A percentile compares a stretch with the other conserved stretches of the same genome.
These are phyloP conservation scores for Spermophilus dauricus DNA, from an alignment of 2,113 vertebrate genomes.

Conservation along the genomic window DNA sequence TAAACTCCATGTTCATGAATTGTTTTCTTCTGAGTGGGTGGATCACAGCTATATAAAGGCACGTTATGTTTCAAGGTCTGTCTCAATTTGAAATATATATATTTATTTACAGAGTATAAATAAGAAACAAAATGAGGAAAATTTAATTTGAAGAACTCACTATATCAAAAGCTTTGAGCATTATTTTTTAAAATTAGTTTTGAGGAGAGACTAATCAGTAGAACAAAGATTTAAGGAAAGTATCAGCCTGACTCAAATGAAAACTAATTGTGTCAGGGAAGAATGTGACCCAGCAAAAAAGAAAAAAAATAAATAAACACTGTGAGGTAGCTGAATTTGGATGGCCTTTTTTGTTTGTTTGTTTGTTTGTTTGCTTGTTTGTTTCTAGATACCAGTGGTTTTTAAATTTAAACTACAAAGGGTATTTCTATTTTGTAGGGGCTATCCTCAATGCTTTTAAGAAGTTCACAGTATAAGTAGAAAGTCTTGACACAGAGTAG, in stretches of 20 bases:
- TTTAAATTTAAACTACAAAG: neutral
- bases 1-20: constrained; percentile 86
- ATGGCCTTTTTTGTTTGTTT: neutral
- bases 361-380: neutral
- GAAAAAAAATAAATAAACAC: neutral
- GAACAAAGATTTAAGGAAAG: constrained; percentile 57
- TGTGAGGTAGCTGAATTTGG: neutral
- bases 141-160: constrained; percentile 81
- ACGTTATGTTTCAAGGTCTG: constrained; percentile 89
- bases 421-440: neutral
- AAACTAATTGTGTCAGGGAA: neutral
- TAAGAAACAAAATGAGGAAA: constrained; percentile 84
- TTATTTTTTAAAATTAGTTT: constrained; percentile 74
- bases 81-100: constrained; percentile 84
- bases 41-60: constrained; percentile 88
- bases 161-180: constrained; percentile 80
- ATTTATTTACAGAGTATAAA: constrained; percentile 84
- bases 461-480: neutral
- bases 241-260: constrained; percentile 15
- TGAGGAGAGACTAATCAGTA: constrained; percentile 48
- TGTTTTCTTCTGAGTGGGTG: constrained; percentile 88
- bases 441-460: neutral
- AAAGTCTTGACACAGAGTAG: neutral
- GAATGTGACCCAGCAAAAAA: neutral
- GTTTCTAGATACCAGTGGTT: neutral